Percentiles rank a stretch among this genome's conserved stretches.
phyloP scores from a whole-genome alignment of 2,888 invertebrate species.

The Ditylenchus weischeri region DNA sequence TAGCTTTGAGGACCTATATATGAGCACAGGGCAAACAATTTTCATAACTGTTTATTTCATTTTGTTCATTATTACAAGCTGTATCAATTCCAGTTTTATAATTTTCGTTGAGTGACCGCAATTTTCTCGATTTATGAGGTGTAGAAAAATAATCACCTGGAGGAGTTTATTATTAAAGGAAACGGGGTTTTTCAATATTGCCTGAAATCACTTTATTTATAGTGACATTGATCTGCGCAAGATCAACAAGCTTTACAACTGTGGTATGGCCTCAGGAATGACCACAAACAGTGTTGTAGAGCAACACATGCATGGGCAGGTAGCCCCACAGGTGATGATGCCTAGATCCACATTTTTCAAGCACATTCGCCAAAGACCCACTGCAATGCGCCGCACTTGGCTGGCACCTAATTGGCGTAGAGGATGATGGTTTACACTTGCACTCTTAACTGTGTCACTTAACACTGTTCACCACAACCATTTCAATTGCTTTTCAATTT shows the following conservation, averaged over 20 bases:
- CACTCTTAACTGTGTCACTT: constrained; percentile 8
- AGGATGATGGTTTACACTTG: background rate
- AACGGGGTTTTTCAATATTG: background rate
- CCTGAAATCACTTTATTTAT: constrained; percentile 25
- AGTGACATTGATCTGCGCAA: constrained; percentile 59
- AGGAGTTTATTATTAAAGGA: too few relatives aligned
- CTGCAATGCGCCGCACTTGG: constrained; percentile 17
- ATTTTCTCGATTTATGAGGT: too few relatives aligned
- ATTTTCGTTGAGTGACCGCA: too few relatives aligned
- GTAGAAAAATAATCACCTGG: too few relatives aligned
- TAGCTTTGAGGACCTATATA: too few relatives aligned
- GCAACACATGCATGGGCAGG: background rate
- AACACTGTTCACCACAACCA: background rate
- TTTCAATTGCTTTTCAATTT: too few relatives aligned
- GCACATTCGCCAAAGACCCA: constrained; percentile 16
- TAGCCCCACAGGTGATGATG: constrained; percentile 10
- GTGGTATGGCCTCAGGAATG: constrained; percentile 33
- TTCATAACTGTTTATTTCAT: too few relatives aligned
- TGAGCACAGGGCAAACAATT: too few relatives aligned
- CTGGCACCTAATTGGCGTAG: constrained; percentile 7
- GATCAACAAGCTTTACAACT: constrained; percentile 61
- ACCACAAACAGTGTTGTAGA: constrained; percentile 10
- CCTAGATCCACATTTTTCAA: background rate
- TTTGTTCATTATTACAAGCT: too few relatives aligned
- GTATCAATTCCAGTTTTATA: too few relatives aligned